Percentiles rank a stretch among this genome's conserved stretches.
Evolutionary conservation across 2,888 invertebrate species (phyloP).

Genomic region (Volucella inflata): DNA sequence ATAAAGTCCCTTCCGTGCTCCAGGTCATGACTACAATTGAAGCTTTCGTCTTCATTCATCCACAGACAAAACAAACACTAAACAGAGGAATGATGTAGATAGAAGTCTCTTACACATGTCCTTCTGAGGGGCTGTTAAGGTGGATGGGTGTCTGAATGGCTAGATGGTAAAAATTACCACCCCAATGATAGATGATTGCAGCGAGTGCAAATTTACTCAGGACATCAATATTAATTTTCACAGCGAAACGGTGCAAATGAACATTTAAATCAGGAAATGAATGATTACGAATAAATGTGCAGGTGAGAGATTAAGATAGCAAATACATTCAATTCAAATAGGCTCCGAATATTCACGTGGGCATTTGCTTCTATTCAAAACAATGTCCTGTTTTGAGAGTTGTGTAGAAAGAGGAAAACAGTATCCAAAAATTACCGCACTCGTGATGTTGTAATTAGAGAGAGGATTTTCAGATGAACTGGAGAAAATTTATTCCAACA

Average conservation of each 20-base stretch:
- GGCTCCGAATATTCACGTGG: slow-evolving; percentile 7
- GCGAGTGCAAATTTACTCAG: slow-evolving; percentile 69
- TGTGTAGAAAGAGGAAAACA: background rate
- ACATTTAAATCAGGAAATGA: slow-evolving; percentile 8
- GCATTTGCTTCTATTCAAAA: background rate
- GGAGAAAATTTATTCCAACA: slow-evolving; percentile 20
- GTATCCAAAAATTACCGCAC: slow-evolving; percentile 38
- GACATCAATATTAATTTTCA: slow-evolving; percentile 73
- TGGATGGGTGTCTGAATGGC: too few species aligned
- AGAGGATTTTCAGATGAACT: slow-evolving; percentile 40
- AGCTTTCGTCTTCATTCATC: slow-evolving; percentile 33
- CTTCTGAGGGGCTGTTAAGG: background rate
- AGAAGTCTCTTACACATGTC: background rate
- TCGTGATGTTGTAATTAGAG: slow-evolving; percentile 61
- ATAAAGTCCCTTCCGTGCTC: slow-evolving; percentile 13
- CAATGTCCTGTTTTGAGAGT: background rate
- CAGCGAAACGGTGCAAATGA: slow-evolving; percentile 38
- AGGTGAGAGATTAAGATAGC: slow-evolving; percentile 35
- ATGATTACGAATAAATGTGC: slow-evolving; percentile 9
- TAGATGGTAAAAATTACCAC: slow-evolving; percentile 41
- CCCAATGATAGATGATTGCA: slow-evolving; percentile 74
- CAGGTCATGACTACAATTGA: slow-evolving; percentile 53
- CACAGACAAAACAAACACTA: background rate
- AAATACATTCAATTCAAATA: slow-evolving; percentile 35
- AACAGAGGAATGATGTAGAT: slow-evolving; percentile 1